phyloP scores from a whole-genome alignment of 2,888 invertebrate species.

The Idaea straminata region DNA sequence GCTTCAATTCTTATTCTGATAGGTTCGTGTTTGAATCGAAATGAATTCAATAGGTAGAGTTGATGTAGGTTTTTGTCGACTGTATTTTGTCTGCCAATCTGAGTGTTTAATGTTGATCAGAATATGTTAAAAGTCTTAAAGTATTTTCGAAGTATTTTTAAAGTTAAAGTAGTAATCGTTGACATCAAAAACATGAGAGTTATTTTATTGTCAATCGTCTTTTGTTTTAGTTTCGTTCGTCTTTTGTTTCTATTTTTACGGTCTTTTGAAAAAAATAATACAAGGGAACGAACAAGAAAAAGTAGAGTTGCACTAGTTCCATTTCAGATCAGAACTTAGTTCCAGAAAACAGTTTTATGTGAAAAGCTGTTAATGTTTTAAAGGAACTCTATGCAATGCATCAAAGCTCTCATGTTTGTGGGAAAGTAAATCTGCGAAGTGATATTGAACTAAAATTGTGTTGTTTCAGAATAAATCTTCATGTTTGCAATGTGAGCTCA shows the following conservation, averaged over 20 bases:
- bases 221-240: no score
- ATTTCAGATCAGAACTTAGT: neutral
- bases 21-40: neutral
- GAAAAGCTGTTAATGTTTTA: neutral
- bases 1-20: neutral
- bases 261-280: no score
- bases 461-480: neutral
- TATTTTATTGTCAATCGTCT: no score
- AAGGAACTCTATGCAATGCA: neutral
- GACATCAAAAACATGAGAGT: no score
- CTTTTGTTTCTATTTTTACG: no score
- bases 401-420: neutral
- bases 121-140: no score
- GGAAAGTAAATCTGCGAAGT: neutral
- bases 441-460: neutral
- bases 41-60: neutral
- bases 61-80: no score
- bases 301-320: no score
- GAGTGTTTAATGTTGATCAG: no score
- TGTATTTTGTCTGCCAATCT: neutral
- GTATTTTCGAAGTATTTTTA: no score
- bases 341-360: neutral
- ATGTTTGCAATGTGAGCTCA: neutral
- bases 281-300: no score
- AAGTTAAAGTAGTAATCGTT: no score